Evolutionary conservation across 2,113 vertebrate species (phyloP).

Genomic region (Bombycilla garrulus): DNA sequence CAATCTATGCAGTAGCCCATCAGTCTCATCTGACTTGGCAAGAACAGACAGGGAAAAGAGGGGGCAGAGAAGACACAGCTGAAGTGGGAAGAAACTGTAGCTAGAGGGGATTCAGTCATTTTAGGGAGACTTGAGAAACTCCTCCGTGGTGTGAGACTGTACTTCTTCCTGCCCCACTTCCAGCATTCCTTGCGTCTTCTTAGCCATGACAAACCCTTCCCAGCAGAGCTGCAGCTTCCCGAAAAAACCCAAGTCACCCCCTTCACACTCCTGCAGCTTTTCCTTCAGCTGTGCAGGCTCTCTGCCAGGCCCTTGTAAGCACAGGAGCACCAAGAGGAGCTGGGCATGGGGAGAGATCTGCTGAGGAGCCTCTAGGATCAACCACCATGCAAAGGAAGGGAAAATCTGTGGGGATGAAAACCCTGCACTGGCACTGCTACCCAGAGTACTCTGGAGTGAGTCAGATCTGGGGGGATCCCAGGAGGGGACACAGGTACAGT

Average conservation of each 20-base stretch:
- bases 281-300: not conserved
- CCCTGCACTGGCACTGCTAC: accelerated
- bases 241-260: not conserved
- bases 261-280: not conserved
- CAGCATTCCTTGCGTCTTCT: not conserved
- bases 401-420: not conserved
- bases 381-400: accelerated
- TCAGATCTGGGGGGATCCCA: not conserved
- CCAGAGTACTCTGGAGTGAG: accelerated
- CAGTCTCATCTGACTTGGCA: not conserved
- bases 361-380: not conserved
- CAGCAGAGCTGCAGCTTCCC: not conserved
- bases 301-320: too few species aligned
- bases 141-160: not conserved
- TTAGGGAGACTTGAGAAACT: not conserved
- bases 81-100: not conserved
- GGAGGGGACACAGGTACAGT: not conserved
- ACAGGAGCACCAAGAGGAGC: not conserved
- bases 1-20: not conserved
- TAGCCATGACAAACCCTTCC: not conserved
- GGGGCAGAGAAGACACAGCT: not conserved
- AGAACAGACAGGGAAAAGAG: not conserved
- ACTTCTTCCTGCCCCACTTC: not conserved
- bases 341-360: not conserved
- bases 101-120: not conserved